A percentile compares a stretch with the other conserved stretches of the same genome.
Evolutionary conservation across 2,113 vertebrate genomes (phyloP).

Genomic region (Lepus timidus): DNA sequence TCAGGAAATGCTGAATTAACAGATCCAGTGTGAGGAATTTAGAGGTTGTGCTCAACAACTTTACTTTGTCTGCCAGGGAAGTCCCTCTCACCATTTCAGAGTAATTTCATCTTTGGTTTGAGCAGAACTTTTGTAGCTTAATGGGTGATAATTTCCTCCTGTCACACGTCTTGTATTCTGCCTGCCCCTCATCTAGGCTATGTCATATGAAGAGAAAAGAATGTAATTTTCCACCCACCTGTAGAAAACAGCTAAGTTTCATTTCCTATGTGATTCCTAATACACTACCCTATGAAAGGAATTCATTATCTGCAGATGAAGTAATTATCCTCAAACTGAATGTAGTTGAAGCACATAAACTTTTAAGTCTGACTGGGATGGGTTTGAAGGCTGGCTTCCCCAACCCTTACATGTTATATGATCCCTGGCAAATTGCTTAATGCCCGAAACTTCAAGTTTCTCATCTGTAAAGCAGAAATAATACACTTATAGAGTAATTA

Average conservation of each 20-base stretch:
- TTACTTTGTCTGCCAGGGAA: constrained; percentile 64
- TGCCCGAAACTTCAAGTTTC: constrained; percentile 70
- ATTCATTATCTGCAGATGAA: constrained; percentile 76
- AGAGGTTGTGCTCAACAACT: constrained; percentile 67
- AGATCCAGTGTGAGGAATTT: constrained; percentile 50
- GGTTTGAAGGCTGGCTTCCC: constrained; percentile 56
- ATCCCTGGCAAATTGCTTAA: constrained; percentile 77
- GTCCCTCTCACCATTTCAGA: constrained; percentile 51
- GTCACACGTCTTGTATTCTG: constrained; percentile 67
- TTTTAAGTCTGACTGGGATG: constrained; percentile 66
- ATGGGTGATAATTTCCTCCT: constrained; percentile 71
- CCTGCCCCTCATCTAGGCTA: constrained; percentile 53
- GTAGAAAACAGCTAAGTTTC: constrained; percentile 78
- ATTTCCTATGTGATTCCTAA: constrained; percentile 68
- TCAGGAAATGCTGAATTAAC: constrained; percentile 71
- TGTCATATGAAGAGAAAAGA: constrained; percentile 73
- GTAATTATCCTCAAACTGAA: constrained; percentile 74
- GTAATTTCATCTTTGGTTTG: constrained; percentile 72
- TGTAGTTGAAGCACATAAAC: constrained; percentile 76
- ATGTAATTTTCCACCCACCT: constrained; percentile 80
- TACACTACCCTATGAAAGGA: constrained; percentile 65
- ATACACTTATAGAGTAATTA: constrained; percentile 60
- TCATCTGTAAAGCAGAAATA: constrained; percentile 72
- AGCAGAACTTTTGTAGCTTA: constrained; percentile 69
- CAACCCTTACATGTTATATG: constrained; percentile 66